These are phyloP conservation scores for Tyrannus savana DNA, from an alignment of 2,113 vertebrate species.

Conservation along the genomic window DNA sequence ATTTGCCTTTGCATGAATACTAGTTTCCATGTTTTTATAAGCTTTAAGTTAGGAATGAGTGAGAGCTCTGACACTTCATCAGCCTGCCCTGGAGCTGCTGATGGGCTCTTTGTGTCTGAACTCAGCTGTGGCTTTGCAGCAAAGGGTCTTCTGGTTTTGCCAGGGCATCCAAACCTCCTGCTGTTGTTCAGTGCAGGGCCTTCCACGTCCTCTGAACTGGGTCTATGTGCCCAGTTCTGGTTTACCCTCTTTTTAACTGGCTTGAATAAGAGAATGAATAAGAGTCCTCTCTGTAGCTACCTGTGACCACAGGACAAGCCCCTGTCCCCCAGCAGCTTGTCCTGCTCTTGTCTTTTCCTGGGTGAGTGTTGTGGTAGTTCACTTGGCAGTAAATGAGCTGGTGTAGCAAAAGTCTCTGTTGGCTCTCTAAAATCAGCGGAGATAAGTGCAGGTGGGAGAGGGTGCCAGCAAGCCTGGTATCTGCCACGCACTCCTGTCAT, in stretches of 20 bases:
- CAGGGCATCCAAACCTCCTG: not conserved
- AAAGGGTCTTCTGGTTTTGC: not conserved
- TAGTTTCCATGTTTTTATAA: not conserved
- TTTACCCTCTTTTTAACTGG: not conserved
- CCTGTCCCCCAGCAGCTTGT: not conserved
- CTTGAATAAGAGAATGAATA: not conserved
- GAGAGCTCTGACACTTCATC: not conserved
- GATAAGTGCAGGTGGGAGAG: not conserved
- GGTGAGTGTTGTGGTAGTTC: not conserved
- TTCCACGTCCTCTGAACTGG: not conserved
- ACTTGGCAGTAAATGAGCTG: not conserved
- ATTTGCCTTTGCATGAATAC: not conserved
- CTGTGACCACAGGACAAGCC: not conserved
- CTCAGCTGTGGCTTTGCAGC: not conserved
- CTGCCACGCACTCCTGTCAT: rapidly evolving
- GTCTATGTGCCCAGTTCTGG: not conserved
- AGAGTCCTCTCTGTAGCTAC: not conserved
- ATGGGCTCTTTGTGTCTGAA: not conserved
- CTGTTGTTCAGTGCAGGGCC: not conserved
- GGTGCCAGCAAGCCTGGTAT: not conserved
- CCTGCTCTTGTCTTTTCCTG: not conserved
- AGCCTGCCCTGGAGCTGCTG: not conserved
- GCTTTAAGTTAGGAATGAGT: not conserved
- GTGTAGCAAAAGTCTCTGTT: not conserved
- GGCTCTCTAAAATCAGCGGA: not conserved